These are phyloP conservation scores for Coregonus ussuriensis DNA, from an alignment of 2,797 vertebrate genomes.

Conservation along the genomic window DNA sequence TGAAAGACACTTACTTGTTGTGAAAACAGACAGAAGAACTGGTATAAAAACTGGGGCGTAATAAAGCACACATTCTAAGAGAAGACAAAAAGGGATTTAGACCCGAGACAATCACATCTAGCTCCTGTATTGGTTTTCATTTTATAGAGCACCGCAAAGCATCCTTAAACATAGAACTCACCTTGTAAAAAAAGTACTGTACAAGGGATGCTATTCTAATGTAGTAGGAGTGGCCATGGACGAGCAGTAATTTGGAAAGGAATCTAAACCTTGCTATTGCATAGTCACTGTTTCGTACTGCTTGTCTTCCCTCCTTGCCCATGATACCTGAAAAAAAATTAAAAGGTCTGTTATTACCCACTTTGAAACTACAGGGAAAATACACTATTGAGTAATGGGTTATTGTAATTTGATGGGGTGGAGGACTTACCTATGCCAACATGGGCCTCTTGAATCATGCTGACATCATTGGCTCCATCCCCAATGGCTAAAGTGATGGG, in stretches of 20 bases:
- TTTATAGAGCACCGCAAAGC: neutral
- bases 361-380: no score
- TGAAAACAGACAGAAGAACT: conserved; percentile 99
- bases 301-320: conserved; percentile 98
- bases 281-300: conserved; percentile 99
- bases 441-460: conserved; percentile 99
- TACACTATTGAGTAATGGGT: no score
- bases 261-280: conserved; percentile 98
- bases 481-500: conserved; percentile 94
- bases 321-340: conserved; percentile 86
- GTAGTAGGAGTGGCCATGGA: conserved; percentile 99
- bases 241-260: conserved; percentile 94
- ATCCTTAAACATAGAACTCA: conserved; percentile 55
- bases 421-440: conserved; percentile 89
- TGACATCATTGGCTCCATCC: conserved; percentile 97
- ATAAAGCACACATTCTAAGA: conserved; percentile 99
- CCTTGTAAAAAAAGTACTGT: conserved; percentile 99
- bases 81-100: conserved; percentile 52
- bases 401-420: neutral
- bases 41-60: conserved; percentile 99
- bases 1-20: conserved; percentile 91
- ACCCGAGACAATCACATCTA: neutral
- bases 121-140: neutral
- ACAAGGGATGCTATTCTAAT: conserved; percentile 98
- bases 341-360: neutral